These are phyloP conservation scores for Dromaius novaehollandiae DNA, from an alignment of 2,113 vertebrate genomes.

Conservation along the genomic window DNA sequence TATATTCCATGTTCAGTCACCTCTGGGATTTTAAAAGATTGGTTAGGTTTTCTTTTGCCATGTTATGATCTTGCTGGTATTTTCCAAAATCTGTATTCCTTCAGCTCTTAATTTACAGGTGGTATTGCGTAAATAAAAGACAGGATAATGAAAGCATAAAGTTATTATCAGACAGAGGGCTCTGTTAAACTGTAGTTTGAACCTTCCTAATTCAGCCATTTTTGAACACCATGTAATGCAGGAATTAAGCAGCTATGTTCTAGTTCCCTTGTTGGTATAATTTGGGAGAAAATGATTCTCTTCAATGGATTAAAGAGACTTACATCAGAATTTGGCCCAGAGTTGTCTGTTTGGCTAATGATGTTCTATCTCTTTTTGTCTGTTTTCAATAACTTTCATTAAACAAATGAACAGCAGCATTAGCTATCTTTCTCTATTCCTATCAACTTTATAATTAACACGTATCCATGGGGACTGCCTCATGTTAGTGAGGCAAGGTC, in stretches of 20 bases:
- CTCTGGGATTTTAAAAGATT: neutral
- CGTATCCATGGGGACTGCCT: conserved; percentile 57
- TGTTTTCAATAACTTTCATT: neutral
- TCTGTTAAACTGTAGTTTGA: neutral
- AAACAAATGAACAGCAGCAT: neutral
- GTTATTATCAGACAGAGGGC: neutral
- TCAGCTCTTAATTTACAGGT: neutral
- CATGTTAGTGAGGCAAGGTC: neutral
- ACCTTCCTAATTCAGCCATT: neutral
- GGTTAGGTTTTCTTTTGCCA: neutral
- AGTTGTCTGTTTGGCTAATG: neutral
- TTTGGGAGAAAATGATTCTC: neutral
- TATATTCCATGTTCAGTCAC: neutral
- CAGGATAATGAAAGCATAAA: neutral
- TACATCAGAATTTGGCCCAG: neutral
- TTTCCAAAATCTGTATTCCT: neutral
- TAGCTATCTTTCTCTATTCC: neutral
- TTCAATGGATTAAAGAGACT: neutral
- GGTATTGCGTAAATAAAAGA: neutral
- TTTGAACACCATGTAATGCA: neutral
- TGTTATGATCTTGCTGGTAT: neutral
- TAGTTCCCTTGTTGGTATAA: neutral
- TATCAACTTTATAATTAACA: conserved; percentile 41
- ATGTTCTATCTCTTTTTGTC: neutral
- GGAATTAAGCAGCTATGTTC: neutral